phyloP scores from a whole-genome alignment of 2,113 vertebrate species.

The Rutilus rutilus region DNA sequence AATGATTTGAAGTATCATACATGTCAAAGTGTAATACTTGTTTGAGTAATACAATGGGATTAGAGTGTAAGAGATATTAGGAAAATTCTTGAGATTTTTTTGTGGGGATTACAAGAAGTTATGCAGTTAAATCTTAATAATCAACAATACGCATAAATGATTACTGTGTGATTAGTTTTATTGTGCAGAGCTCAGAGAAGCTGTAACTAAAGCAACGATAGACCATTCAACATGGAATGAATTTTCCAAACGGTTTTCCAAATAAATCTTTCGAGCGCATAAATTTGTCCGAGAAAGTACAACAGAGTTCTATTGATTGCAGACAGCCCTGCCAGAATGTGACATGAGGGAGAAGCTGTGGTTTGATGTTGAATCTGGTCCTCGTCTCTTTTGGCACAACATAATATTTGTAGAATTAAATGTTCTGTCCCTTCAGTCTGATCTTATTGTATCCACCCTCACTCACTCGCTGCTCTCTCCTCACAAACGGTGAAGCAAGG shows the following conservation, averaged over 20 bases:
- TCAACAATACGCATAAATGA: not conserved
- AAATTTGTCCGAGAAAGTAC: conserved; percentile 17
- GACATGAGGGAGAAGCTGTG: not conserved
- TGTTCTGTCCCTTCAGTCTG: conserved; percentile 31
- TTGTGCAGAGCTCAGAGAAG: not conserved
- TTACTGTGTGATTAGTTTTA: not conserved
- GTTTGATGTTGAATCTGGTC: conserved; percentile 51
- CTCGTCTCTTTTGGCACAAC: conserved; percentile 51
- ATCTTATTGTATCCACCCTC: conserved; percentile 30
- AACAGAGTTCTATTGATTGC: conserved; percentile 27
- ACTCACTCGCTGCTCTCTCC: not conserved
- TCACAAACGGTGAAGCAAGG: not conserved
- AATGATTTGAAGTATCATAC: not conserved
- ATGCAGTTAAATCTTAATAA: conserved; percentile 8
- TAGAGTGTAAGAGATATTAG: not conserved
- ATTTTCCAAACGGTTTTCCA: conserved; percentile 3
- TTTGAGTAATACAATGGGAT: not conserved
- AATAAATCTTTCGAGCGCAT: conserved; percentile 42
- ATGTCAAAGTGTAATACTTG: not conserved
- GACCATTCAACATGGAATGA: not conserved
- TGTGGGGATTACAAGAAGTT: not conserved
- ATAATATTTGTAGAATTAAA: conserved; percentile 12
- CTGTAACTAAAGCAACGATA: not conserved
- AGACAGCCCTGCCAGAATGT: not conserved
- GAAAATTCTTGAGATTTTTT: not conserved